A percentile compares a stretch with the other conserved stretches of the same genome.
These are phyloP conservation scores for Coptotermes formosanus DNA, from an alignment of 1,140 invertebrate genomes.

Conservation along the genomic window DNA sequence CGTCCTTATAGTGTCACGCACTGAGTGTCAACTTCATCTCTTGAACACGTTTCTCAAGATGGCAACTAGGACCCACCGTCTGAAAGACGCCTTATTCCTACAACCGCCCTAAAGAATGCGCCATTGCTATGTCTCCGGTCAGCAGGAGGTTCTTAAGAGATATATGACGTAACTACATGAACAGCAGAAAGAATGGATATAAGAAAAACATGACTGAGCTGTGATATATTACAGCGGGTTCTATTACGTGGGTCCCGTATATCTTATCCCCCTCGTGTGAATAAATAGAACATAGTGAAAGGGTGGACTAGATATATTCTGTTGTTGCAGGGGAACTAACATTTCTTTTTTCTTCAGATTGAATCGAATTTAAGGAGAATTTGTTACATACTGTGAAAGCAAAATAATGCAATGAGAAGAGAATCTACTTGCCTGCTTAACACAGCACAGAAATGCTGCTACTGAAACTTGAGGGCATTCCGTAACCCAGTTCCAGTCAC, in stretches of 20 bases:
- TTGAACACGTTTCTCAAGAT: neutral
- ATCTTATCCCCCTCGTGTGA: neutral
- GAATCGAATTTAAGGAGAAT: neutral
- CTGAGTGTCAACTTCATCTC: no score
- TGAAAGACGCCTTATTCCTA: neutral
- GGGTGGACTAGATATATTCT: neutral
- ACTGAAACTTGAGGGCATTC: no score
- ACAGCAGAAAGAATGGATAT: neutral
- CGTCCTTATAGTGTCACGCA: no score
- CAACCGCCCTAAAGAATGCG: neutral
- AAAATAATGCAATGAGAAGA: neutral
- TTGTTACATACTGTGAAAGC: neutral
- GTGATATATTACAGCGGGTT: neutral
- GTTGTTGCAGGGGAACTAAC: neutral
- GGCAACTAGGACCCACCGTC: neutral
- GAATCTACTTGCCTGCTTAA: no score
- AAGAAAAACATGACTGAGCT: neutral
- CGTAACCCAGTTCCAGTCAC: no score
- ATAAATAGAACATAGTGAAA: neutral
- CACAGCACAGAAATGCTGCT: no score
- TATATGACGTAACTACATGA: conserved; percentile 9
- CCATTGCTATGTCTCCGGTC: neutral
- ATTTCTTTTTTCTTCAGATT: neutral
- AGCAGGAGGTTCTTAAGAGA: neutral
- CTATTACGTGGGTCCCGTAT: neutral